A percentile compares a stretch with the other conserved stretches of the same genome.
These are phyloP conservation scores for Solenodon paradoxus DNA, from an alignment of 2,113 vertebrate species.

Conservation along the genomic window DNA sequence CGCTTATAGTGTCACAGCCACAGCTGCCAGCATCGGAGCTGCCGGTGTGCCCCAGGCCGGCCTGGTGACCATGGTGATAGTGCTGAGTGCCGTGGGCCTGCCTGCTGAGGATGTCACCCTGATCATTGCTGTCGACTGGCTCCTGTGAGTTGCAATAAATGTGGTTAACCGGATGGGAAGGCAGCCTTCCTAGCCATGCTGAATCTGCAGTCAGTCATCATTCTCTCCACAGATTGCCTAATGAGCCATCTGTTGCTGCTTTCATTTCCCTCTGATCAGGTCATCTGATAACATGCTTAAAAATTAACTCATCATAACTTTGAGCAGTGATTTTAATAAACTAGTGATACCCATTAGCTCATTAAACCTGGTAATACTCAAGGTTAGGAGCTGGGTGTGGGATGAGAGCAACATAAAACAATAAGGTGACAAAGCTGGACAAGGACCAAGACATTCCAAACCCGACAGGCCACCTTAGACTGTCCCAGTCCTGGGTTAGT, in stretches of 20 bases:
- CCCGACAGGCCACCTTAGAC: neutral
- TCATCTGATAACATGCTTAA: conserved; percentile 53
- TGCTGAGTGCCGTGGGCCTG: conserved; percentile 94
- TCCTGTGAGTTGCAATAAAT: conserved; percentile 90
- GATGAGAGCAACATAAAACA: neutral
- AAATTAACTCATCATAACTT: conserved; percentile 48
- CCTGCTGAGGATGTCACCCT: conserved; percentile 95
- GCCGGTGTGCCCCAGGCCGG: conserved; percentile 97
- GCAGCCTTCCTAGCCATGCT: neutral
- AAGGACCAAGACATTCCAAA: neutral
- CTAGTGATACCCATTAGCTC: neutral
- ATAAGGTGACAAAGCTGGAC: neutral
- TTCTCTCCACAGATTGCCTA: neutral
- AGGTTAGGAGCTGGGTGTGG: neutral
- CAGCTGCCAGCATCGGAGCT: conserved; percentile 96
- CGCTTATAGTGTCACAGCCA: conserved; percentile 91
- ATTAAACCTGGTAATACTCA: neutral
- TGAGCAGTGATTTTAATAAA: neutral
- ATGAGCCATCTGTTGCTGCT: conserved; percentile 43
- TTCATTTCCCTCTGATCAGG: conserved; percentile 11
- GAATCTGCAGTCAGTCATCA: neutral
- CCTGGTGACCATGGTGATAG: conserved; percentile 98
- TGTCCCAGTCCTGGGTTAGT: neutral
- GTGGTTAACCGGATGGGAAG: neutral
- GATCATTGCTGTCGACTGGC: conserved; percentile 97